These are phyloP conservation scores for Trogon surrucura DNA, from an alignment of 2,113 vertebrate species.

Conservation along the genomic window DNA sequence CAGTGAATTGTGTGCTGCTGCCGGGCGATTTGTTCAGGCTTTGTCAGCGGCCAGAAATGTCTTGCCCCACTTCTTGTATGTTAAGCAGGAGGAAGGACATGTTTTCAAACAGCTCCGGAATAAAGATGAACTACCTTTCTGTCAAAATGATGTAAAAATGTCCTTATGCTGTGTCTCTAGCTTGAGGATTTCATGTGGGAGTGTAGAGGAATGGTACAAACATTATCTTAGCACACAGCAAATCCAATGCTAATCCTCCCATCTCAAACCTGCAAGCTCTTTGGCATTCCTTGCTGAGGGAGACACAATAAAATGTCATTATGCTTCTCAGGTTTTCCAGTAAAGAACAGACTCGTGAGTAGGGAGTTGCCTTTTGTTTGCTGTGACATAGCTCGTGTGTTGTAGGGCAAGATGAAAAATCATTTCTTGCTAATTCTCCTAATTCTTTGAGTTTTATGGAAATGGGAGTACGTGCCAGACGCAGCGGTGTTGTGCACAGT, in stretches of 20 bases:
- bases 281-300: neutral
- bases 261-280: neutral
- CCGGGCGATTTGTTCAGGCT: neutral
- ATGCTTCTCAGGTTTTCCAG: neutral
- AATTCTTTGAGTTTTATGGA: neutral
- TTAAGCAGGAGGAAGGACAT: neutral
- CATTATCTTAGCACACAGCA: neutral
- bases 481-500: accelerated
- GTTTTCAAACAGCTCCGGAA: neutral
- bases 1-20: neutral
- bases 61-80: neutral
- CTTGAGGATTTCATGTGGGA: neutral
- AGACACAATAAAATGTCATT: neutral
- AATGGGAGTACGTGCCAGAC: accelerated
- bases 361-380: neutral
- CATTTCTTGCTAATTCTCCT: neutral
- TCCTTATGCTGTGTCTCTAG: neutral
- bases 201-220: neutral
- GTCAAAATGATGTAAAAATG: neutral
- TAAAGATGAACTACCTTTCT: neutral
- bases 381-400: neutral
- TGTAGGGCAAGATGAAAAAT: neutral
- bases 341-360: neutral
- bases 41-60: neutral
- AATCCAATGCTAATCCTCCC: neutral